Evolutionary conservation across 1,140 invertebrate genomes (phyloP).

Genomic region (Papilio dardanus): DNA sequence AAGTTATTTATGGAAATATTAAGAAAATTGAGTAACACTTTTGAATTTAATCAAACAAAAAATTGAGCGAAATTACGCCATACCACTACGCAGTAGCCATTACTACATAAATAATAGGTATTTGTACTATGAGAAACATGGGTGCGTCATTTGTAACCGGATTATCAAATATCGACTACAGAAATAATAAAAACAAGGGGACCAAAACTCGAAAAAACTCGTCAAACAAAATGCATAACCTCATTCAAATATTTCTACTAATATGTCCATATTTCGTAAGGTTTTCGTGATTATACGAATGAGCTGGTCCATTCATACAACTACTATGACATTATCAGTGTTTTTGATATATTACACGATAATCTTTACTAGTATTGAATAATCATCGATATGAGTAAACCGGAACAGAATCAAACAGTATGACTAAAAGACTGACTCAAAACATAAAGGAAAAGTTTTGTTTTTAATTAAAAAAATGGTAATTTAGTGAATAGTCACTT

Average conservation of each 20-base stretch:
- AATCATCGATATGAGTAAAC: slow-evolving; percentile 17
- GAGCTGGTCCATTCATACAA: not conserved
- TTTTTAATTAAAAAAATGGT: not conserved
- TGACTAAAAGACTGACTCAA: not conserved
- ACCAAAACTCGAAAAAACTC: not conserved
- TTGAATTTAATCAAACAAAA: too few relatives aligned
- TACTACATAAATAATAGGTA: not conserved
- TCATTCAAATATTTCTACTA: not conserved
- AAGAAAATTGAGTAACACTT: too few relatives aligned
- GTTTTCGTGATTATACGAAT: not conserved
- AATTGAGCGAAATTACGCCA: not conserved
- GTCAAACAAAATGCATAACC: not conserved
- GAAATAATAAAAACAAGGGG: not conserved
- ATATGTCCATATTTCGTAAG: not conserved
- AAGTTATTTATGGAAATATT: too few relatives aligned
- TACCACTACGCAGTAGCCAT: not conserved
- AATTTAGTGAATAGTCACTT: slow-evolving; percentile 47
- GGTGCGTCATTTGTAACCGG: not conserved
- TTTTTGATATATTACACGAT: not conserved
- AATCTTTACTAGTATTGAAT: not conserved
- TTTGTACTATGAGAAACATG: not conserved
- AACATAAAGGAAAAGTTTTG: not conserved
- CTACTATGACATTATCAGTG: not conserved
- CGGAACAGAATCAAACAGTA: not conserved
- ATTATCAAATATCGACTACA: not conserved